These are phyloP conservation scores for Apoderus coryli DNA, from an alignment of 2,888 invertebrate species.

Conservation along the genomic window DNA sequence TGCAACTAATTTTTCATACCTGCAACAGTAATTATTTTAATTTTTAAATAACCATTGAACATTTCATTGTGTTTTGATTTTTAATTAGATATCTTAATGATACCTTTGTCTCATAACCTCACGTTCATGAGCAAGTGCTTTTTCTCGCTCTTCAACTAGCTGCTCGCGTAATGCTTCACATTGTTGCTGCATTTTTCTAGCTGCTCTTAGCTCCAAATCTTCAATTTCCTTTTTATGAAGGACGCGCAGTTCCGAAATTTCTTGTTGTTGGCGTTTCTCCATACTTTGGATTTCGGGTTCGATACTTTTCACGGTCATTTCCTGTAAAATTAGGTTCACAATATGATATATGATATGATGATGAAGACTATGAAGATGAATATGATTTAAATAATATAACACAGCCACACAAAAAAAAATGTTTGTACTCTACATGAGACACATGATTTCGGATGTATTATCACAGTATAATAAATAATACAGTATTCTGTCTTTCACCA, in stretches of 20 bases:
- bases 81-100: background rate
- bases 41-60: constrained; percentile 3
- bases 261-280: constrained; percentile 51
- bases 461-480: too few species aligned
- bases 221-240: constrained; percentile 52
- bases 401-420: constrained; percentile 1
- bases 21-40: constrained; percentile 16
- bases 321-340: constrained; percentile 33
- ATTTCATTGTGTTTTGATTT: constrained; percentile 3
- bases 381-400: constrained; percentile 1
- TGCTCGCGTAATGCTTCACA: constrained; percentile 45
- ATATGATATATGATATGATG: too few species aligned
- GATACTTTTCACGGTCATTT: constrained; percentile 74
- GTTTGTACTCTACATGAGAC: too few species aligned
- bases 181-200: constrained; percentile 44
- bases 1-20: constrained; percentile 40
- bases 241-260: constrained; percentile 51
- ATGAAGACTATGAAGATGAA: too few species aligned
- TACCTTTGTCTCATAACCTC: constrained; percentile 42
- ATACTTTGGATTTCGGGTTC: constrained; percentile 71
- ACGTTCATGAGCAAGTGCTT: constrained; percentile 44
- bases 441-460: too few species aligned
- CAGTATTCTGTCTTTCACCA: too few species aligned
- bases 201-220: constrained; percentile 44
- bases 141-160: constrained; percentile 46